These are phyloP conservation scores for Siphlonurus alternatus DNA, from an alignment of 2,888 invertebrate species.

Conservation along the genomic window DNA sequence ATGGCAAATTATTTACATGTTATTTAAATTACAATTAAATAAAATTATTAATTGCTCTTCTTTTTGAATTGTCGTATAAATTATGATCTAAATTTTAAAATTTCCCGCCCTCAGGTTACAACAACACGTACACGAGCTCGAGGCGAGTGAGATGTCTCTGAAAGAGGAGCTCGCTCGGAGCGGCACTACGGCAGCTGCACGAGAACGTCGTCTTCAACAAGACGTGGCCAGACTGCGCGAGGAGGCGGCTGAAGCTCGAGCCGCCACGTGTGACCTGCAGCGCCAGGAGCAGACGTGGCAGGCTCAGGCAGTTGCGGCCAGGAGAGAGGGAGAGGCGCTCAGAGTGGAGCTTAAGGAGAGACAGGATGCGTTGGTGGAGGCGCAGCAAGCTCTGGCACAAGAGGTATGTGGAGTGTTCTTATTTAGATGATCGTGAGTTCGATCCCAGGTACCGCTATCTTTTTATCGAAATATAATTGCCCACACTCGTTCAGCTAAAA, in stretches of 20 bases:
- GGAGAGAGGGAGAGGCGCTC: not conserved
- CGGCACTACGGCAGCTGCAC: not conserved
- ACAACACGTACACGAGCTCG: not conserved
- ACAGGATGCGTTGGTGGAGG: not conserved
- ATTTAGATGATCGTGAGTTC: no score
- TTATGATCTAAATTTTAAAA: no score
- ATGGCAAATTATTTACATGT: no score
- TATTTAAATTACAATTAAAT: no score
- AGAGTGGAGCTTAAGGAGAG: not conserved
- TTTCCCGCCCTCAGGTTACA: no score
- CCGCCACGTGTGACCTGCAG: not conserved
- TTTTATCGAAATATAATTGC: no score
- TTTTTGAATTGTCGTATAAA: no score
- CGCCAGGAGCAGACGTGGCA: not conserved
- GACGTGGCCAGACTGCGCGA: not conserved
- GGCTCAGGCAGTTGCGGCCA: not conserved
- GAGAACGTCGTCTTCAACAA: not conserved
- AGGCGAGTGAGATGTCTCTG: not conserved
- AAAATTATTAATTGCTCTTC: no score
- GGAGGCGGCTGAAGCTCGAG: not conserved
- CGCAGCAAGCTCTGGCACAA: not conserved
- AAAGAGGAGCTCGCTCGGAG: not conserved
- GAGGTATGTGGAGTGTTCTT: no score
- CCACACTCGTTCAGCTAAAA: no score
- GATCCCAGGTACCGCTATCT: no score